These are phyloP conservation scores for Melanostoma mellinum DNA, from an alignment of 2,888 invertebrate species.

Conservation along the genomic window DNA sequence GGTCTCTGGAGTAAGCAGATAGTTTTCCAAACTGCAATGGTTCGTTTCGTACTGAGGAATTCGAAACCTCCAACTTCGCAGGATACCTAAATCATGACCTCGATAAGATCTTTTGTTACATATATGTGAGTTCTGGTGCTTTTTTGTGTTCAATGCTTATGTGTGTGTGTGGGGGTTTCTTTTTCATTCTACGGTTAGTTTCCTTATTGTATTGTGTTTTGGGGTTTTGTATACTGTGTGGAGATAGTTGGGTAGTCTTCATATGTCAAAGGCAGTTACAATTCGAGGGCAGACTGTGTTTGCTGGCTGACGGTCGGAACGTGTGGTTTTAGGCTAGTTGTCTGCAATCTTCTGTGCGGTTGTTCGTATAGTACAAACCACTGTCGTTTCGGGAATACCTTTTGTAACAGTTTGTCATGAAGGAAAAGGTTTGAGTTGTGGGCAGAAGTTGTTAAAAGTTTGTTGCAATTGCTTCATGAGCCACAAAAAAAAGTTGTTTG, in stretches of 20 bases:
- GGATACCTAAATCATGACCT: slow-evolving; percentile 71
- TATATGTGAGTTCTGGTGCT: slow-evolving; percentile 46
- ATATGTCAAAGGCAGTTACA: slow-evolving; percentile 65
- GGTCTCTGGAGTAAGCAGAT: slow-evolving; percentile 20
- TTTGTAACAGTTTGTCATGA: slow-evolving; percentile 42
- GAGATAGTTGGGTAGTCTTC: slow-evolving; percentile 32
- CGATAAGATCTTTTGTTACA: slow-evolving; percentile 68
- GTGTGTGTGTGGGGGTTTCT: not conserved
- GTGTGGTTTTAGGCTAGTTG: slow-evolving; percentile 52
- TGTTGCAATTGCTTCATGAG: too few relatives aligned
- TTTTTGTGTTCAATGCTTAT: not conserved
- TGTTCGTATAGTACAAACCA: slow-evolving; percentile 11
- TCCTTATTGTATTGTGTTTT: slow-evolving; percentile 41
- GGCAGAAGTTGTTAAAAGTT: too few relatives aligned
- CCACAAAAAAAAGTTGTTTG: too few relatives aligned
- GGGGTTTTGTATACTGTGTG: slow-evolving; percentile 1
- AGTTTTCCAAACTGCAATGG: slow-evolving; percentile 14
- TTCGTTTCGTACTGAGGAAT: slow-evolving; percentile 9
- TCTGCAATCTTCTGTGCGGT: slow-evolving; percentile 40
- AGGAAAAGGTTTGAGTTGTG: not conserved
- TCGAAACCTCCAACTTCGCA: slow-evolving; percentile 56
- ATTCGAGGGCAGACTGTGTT: slow-evolving; percentile 46
- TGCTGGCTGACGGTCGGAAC: slow-evolving; percentile 53
- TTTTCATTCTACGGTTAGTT: not conserved
- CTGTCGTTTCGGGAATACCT: slow-evolving; percentile 4